Conservation (phyloP, 1,140 invertebrate genomes). For the Orussus abietinus region DNA sequence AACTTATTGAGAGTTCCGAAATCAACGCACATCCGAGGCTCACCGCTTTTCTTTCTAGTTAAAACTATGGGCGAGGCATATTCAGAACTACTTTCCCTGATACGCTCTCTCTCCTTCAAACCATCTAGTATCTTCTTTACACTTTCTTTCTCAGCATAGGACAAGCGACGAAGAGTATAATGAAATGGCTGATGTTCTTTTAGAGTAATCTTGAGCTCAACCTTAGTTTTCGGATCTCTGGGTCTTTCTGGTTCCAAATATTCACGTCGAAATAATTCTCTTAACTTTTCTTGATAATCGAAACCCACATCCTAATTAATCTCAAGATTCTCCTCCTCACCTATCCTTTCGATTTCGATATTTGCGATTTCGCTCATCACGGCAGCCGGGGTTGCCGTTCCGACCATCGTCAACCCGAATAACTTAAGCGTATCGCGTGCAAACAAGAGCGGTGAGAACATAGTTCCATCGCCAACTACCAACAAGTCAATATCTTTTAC, state of each 20-base stretch:
- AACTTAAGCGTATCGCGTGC: slow-evolving; percentile 17
- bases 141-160: slow-evolving; percentile 18
- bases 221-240: not conserved
- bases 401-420: not conserved
- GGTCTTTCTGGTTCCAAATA: slow-evolving; percentile 8
- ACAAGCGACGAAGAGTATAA: slow-evolving; percentile 19
- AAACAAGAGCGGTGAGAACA: slow-evolving; percentile 13
- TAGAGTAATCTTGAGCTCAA: slow-evolving; percentile 14
- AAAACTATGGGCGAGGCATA: slow-evolving; percentile 28
- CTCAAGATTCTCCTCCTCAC: not conserved
- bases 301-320: slow-evolving; percentile 8
- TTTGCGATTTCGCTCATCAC: too few relatives aligned
- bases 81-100: slow-evolving; percentile 25
- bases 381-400: too few relatives aligned
- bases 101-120: slow-evolving; percentile 20
- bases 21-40: slow-evolving; percentile 26
- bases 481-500: slow-evolving; percentile 5
- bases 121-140: slow-evolving; percentile 25
- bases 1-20: slow-evolving; percentile 25
- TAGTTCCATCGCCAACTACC: slow-evolving; percentile 17
- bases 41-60: slow-evolving; percentile 29
- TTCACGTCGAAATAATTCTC: slow-evolving; percentile 1
- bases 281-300: slow-evolving; percentile 3
- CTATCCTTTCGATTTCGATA: not conserved
- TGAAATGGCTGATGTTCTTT: slow-evolving; percentile 16